Evolutionary conservation across 2,797 vertebrate genomes (phyloP), one percentile per base, ranked within the genome.

Genomic region (Clarias platycephalus): DNA sequence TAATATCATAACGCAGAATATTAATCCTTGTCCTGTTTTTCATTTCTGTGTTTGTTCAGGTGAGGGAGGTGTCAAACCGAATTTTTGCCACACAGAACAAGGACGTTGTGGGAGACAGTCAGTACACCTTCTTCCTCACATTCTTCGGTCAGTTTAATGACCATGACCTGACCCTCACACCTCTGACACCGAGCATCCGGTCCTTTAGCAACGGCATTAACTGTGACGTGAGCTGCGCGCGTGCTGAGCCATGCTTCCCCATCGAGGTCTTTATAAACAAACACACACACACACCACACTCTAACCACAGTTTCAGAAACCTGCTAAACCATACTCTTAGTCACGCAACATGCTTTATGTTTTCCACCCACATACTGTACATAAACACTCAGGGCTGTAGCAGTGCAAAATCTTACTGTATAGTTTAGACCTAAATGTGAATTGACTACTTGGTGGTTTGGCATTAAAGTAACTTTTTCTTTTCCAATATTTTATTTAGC

Each of bases 111-210:
- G 93, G 78, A 6, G 97, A 98, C 86, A 53, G 0, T 0, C 75
- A 93, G 0, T 93, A 89, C 66, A 93, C 94, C 0, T 92, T 95
- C 83, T 72, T 96, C 87, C 93, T 97, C 89, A 96, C 97, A 87
- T 92, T 97, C 0, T 98, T 96, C 83, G 97, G 97, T 9, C 97
- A 98, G 87, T 95, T 96, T 93, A 92, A 96, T 15, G 94, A 96
- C 89, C 97, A 98, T 0, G 96, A 98, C 80, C 86, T 98, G 16
- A 94, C 95, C 77, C 93, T 97, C 44, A 92, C 96, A 0, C 96
- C 96, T 0, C 88, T 85, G 80, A 95, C 95, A 0, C 94, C 95
- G 74, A 96, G 92, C 94, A 94, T 0, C 87, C 92, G 91, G 3
- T 93, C 94, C 78, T 93, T 94, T 89, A 94, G 93, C 90, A 95